These are phyloP conservation scores for Gymnocephalus cernua DNA, from an alignment of 2,113 vertebrate genomes.

Conservation along the genomic window DNA sequence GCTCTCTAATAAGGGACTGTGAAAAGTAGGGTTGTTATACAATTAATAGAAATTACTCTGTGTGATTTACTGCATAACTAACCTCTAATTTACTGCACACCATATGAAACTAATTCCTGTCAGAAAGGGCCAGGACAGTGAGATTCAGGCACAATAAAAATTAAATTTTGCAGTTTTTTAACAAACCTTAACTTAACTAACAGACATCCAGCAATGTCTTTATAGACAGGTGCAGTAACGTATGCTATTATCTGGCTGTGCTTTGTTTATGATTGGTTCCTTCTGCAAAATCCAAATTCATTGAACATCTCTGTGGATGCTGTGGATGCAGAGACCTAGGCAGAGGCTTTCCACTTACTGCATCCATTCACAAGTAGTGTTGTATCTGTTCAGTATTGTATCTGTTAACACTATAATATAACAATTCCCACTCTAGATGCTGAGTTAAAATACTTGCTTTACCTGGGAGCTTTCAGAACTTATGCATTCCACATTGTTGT, in stretches of 20 bases:
- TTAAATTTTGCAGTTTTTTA: neutral
- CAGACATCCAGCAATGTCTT: neutral
- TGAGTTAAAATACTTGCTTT: constrained; percentile 3
- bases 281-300: constrained; percentile 7
- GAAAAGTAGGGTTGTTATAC: neutral
- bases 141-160: neutral
- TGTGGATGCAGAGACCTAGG: neutral
- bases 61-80: neutral
- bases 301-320: neutral
- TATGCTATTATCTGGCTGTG: neutral
- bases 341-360: neutral
- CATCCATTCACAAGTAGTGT: constrained; percentile 25
- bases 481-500: neutral
- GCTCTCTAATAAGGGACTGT: neutral
- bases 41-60: neutral
- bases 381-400: constrained; percentile 13
- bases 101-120: neutral
- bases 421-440: constrained; percentile 44
- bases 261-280: neutral
- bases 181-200: neutral
- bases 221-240: neutral
- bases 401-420: constrained; percentile 40
- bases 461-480: constrained; percentile 5
- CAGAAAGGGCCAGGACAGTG: neutral
- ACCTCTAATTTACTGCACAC: neutral